These are phyloP conservation scores for Hypotaenidia philippensis DNA, from an alignment of 2,797 vertebrate species.

Conservation along the genomic window DNA sequence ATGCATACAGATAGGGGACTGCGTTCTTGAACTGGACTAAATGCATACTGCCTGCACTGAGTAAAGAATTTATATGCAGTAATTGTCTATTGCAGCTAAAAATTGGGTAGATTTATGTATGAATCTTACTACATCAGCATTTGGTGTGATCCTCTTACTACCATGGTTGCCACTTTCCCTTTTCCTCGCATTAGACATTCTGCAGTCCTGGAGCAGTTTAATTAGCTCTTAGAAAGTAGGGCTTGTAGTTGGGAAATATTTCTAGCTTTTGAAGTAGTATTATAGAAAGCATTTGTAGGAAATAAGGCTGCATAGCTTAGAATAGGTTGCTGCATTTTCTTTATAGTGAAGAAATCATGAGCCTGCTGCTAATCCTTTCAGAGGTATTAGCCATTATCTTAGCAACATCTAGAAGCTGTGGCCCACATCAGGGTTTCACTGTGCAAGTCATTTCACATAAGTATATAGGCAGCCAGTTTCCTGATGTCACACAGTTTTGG, in stretches of 20 bases:
- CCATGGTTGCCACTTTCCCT: background rate
- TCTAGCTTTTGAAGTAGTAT: background rate
- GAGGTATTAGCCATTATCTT: background rate
- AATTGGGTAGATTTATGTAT: background rate
- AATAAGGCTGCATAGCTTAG: background rate
- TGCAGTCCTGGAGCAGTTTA: background rate
- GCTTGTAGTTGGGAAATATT: background rate
- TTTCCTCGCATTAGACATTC: background rate
- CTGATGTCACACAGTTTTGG: background rate
- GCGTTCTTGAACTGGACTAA: conserved; percentile 49
- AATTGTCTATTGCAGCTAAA: conserved; percentile 1
- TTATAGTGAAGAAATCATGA: background rate
- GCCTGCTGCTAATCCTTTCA: background rate
- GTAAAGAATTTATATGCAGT: conserved; percentile 37
- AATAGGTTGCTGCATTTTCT: background rate
- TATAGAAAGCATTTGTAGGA: background rate
- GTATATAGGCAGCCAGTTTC: background rate
- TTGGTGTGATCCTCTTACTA: background rate
- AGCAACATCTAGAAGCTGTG: background rate
- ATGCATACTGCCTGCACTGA: background rate
- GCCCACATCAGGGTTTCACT: background rate
- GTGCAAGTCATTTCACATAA: background rate
- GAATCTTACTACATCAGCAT: background rate
- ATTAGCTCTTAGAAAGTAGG: background rate
- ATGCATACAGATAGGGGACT: conserved; percentile 70